Conservation (phyloP, 2,888 invertebrate species). For the Aspidiotus rigidus region DNA sequence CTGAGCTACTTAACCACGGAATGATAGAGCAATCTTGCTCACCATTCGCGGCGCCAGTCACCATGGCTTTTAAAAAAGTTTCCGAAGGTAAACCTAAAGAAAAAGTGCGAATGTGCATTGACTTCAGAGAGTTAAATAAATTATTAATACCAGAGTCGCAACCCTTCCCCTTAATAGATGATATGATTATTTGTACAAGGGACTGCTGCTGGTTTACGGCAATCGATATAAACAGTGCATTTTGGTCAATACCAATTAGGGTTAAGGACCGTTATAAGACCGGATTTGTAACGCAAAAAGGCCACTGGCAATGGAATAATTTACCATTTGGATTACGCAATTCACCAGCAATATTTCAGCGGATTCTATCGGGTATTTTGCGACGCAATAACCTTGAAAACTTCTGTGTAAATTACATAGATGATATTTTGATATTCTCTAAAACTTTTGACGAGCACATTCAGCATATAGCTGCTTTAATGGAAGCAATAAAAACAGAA, state of each 20-base stretch:
- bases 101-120: constrained; percentile 18
- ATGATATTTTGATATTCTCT: constrained; percentile 34
- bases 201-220: constrained; percentile 41
- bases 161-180: constrained; percentile 21
- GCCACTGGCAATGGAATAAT: constrained; percentile 11
- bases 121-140: constrained; percentile 29
- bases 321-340: constrained; percentile 28
- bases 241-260: constrained; percentile 40
- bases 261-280: constrained; percentile 28
- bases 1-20: constrained; percentile 13
- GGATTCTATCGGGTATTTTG: neutral
- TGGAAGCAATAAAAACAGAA: constrained; percentile 36
- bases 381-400: neutral
- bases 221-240: constrained; percentile 42
- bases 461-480: constrained; percentile 35
- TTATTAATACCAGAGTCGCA: constrained; percentile 13
- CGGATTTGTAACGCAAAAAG: constrained; percentile 24
- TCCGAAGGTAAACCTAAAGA: constrained; percentile 4
- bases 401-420: neutral
- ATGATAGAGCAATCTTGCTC: constrained; percentile 22
- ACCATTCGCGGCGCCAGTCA: constrained; percentile 27
- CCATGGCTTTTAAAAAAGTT: constrained; percentile 21
- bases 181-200: constrained; percentile 36
- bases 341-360: constrained; percentile 15
- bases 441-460: constrained; percentile 38